These are phyloP conservation scores for Strix occidentalis DNA, from an alignment of 2,797 vertebrate species.

Conservation along the genomic window DNA sequence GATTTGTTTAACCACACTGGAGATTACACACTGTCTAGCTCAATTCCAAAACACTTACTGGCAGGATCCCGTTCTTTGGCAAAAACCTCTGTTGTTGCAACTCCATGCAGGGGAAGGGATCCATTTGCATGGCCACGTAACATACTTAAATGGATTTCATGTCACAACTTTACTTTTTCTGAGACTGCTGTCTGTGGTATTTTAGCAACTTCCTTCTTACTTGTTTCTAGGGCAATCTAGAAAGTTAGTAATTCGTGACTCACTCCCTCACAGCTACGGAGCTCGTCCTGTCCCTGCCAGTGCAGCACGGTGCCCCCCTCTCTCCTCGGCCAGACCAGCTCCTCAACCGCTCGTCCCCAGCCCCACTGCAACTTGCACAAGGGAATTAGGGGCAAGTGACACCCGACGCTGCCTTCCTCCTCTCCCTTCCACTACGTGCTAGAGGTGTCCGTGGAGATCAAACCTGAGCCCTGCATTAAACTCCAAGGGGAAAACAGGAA, in stretches of 20 bases:
- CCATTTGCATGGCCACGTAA: background rate
- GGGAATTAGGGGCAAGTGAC: background rate
- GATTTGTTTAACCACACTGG: background rate
- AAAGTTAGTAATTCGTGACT: background rate
- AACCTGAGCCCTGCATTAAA: too few species aligned
- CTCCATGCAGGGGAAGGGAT: background rate
- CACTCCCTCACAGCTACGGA: background rate
- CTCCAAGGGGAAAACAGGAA: background rate
- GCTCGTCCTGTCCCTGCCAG: background rate
- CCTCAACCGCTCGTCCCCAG: background rate
- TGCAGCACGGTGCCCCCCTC: fast-evolving
- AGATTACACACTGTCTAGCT: background rate
- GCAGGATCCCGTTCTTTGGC: background rate
- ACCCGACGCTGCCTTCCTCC: background rate
- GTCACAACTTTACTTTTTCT: background rate
- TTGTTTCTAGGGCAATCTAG: background rate
- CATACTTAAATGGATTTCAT: background rate
- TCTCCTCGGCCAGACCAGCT: background rate
- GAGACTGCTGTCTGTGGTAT: background rate
- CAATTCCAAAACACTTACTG: background rate
- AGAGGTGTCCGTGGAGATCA: background rate
- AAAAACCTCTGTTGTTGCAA: background rate
- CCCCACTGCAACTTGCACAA: background rate
- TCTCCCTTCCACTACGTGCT: background rate
- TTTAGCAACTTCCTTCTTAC: background rate